Percentiles rank a stretch among this genome's conserved stretches.
Conservation (phyloP, 2,888 invertebrate species). For the Trissoscelio sp. region DNA sequence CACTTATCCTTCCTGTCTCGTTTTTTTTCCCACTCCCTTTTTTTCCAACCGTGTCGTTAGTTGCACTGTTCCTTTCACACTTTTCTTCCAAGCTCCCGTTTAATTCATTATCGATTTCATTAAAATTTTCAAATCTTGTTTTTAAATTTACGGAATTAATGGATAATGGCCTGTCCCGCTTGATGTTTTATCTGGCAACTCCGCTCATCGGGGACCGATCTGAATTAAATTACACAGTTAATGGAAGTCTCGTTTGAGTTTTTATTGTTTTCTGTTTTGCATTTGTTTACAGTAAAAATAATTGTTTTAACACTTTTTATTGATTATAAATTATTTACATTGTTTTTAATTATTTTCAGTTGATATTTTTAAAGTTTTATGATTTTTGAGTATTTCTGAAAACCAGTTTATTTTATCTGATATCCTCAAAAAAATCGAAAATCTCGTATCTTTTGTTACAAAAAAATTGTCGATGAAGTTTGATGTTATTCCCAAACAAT, state of each 20-base stretch:
- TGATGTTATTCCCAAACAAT: slow-evolving; percentile 19
- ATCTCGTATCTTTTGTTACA: background rate
- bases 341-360: no score
- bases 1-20: slow-evolving; percentile 29
- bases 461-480: slow-evolving; percentile 14
- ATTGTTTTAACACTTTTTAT: no score
- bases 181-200: slow-evolving; percentile 18
- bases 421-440: no score
- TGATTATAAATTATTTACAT: no score
- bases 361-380: no score
- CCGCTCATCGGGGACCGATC: slow-evolving; percentile 3
- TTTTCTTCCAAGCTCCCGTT: slow-evolving; percentile 9
- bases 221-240: background rate
- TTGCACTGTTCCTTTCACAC: slow-evolving; percentile 2
- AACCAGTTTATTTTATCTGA: no score
- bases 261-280: background rate
- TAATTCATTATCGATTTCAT: slow-evolving; percentile 53
- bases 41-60: slow-evolving; percentile 20
- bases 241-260: slow-evolving; percentile 1
- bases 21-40: slow-evolving; percentile 5
- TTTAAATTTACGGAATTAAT: slow-evolving; percentile 13
- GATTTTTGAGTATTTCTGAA: no score
- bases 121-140: slow-evolving; percentile 22
- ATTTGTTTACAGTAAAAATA: no score
- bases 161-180: background rate